Conservation (phyloP, 2,797 vertebrate species). For the Microchirus variegatus region DNA sequence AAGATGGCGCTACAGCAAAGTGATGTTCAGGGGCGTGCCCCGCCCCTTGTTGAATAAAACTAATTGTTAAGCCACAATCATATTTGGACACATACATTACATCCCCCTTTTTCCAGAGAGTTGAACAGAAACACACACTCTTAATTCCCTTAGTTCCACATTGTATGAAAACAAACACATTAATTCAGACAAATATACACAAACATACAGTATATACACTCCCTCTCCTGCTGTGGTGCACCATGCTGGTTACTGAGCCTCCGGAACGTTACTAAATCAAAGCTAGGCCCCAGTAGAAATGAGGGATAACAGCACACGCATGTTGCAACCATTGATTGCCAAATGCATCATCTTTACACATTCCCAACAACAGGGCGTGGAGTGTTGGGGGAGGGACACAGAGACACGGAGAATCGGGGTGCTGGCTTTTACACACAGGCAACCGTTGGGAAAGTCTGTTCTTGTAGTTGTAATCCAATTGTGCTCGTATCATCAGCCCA, state of each 20-base stretch:
- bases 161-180: neutral
- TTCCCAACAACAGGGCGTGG: slow-evolving; percentile 24
- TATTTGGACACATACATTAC: slow-evolving; percentile 35
- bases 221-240: slow-evolving; percentile 31
- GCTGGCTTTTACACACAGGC: slow-evolving; percentile 3
- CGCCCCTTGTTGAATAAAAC: slow-evolving; percentile 63
- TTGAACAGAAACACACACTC: no score
- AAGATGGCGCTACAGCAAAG: slow-evolving; percentile 32
- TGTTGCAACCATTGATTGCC: slow-evolving; percentile 52
- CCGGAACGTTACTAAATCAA: slow-evolving; percentile 65
- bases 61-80: slow-evolving; percentile 48
- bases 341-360: slow-evolving; percentile 60
- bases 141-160: no score
- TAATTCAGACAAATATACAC: neutral
- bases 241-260: slow-evolving; percentile 43
- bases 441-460: slow-evolving; percentile 35
- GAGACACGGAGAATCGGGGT: slow-evolving; percentile 2
- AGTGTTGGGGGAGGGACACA: slow-evolving; percentile 7
- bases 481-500: neutral
- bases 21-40: slow-evolving; percentile 17
- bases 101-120: slow-evolving; percentile 31
- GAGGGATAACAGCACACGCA: slow-evolving; percentile 59
- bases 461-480: slow-evolving; percentile 28
- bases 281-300: slow-evolving; percentile 43
- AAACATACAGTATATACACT: neutral